These are phyloP conservation scores for Harmothoe impar DNA, from an alignment of 2,888 invertebrate genomes.

Conservation along the genomic window DNA sequence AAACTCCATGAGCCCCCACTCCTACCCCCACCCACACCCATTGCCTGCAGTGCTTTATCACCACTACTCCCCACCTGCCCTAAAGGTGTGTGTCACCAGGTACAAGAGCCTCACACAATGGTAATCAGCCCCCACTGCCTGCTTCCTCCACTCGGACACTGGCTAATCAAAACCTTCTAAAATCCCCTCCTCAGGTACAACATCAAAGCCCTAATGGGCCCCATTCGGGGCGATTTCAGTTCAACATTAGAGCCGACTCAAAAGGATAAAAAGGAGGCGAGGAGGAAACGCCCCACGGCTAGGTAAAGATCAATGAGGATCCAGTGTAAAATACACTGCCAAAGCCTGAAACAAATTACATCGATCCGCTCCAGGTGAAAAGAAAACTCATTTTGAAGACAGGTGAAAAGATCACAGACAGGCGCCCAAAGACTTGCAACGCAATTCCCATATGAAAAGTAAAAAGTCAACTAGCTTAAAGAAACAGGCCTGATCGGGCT, in stretches of 20 bases:
- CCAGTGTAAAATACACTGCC: constrained; percentile 16
- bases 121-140: constrained; percentile 41
- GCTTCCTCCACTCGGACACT: constrained; percentile 55
- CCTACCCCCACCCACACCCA: background rate
- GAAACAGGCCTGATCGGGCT: background rate
- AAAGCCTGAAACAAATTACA: constrained; percentile 55
- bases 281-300: constrained; percentile 36
- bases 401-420: constrained; percentile 47
- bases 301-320: background rate
- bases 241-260: constrained; percentile 45
- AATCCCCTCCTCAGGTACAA: background rate
- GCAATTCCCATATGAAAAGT: constrained; percentile 1
- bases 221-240: constrained; percentile 32
- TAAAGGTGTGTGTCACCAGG: constrained; percentile 44
- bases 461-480: constrained; percentile 8
- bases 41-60: background rate
- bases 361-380: constrained; percentile 30
- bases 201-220: constrained; percentile 42
- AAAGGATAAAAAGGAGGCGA: constrained; percentile 24
- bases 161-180: constrained; percentile 57
- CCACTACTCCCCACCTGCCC: background rate
- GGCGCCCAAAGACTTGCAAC: constrained; percentile 6
- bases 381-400: constrained; percentile 54
- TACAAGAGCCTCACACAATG: constrained; percentile 33
- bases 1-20: no score